Evolutionary conservation across 2,113 vertebrate species (phyloP), one percentile per base, ranked within the genome.

Genomic region (Paradoxurus hermaphroditus): DNA sequence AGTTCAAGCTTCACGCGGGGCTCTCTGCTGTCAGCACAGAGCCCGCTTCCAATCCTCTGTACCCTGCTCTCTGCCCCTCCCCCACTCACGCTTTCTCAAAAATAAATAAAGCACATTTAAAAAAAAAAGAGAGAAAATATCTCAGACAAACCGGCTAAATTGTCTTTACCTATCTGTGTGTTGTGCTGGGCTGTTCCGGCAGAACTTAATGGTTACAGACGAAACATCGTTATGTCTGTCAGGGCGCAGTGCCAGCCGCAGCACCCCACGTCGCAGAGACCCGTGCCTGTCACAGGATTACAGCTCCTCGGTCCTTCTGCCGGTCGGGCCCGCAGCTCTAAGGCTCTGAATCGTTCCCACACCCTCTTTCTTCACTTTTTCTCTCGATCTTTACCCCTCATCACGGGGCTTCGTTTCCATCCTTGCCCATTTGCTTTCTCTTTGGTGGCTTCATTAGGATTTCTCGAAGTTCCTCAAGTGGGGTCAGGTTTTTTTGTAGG

Each of bases 161-260:
- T 73, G 63, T 68, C 56, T 90, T 46, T 41, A 23, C 29, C n/a
- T 39, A 29, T 21, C 59, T 21, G 9, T 41, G 62, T 65, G 63
- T 67, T n/a, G 51, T n/a, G 5, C 7, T 49, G 18, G 16, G 68
- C 51, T 31, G 9, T 86, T 62, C 36, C 67, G 53, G 46, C 39
- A 68, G 72, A 39, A 46, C 62, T 84, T 39, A 44, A 36, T 8
- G 27, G 15, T 51, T 63, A 19, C 65, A 67, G 63, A 63, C 44
- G 19, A 86, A 83, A n/a, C 67, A 49, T 36, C n/a, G 18, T 72
- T 49, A 63, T 97, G 88, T 70, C 72, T 27, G 56, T 82, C 34
- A 1, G 27, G 18, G 4, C 51, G 77, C 29, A 49, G 1, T 39
- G 51, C n/a, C 21, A 0, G 31, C 9, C 31, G n/a, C 16, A 68